Base-by-base conservation (phyloP, 1,140 invertebrate genomes). In the Pseudomyrmex flavicornis region DNA sequence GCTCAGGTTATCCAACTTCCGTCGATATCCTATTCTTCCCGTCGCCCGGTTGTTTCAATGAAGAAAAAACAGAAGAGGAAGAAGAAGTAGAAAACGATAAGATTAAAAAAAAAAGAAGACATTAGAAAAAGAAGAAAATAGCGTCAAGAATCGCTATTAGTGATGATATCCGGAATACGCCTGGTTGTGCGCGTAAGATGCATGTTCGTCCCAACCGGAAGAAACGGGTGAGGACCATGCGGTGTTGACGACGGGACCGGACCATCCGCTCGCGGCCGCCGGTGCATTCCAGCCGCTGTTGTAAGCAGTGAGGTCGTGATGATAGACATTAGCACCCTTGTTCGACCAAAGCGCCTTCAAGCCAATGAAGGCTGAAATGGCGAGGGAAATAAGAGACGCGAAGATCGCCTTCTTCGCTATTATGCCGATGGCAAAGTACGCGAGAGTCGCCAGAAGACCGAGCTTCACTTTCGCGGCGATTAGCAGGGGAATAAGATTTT, bases 381-480 rank as follows among this genome's bases (percentile, higher is more conserved):
- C 94, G 83, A 96, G 94, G 3, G 96, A 96, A 26, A 96, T 92
- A 58, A 96, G 85, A 4, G 95, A 96, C 10, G 95, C 95, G 73
- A 96, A 86, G 84, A 97, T 93, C 68, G 96, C 96, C 88, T 96
- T 96, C 94, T 97, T 96, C 87, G 96, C 96, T 86, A 96, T 91
- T 59, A 96, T 92, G 48, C 95, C 94, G 76, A 96, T 95, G 46
- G 93, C 95, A 89, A 96, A 94, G 94, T 95, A 96, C 13, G 95
- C 93, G 15, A 96, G 92, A 46, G 95, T 94, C 15, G 95, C 94
- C 54, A 96, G 91, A 1, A 94, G 92, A 56, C 94, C 95, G 63
- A 96, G 91, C 90, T 96, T 96, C 82, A 96, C 91, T 92, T 96
- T 96, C 17, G 96, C 93, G 48, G 94, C 95, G 52, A 96, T 84